Base-by-base conservation (phyloP, 2,797 vertebrate species). In the Alosa sapidissima region DNA sequence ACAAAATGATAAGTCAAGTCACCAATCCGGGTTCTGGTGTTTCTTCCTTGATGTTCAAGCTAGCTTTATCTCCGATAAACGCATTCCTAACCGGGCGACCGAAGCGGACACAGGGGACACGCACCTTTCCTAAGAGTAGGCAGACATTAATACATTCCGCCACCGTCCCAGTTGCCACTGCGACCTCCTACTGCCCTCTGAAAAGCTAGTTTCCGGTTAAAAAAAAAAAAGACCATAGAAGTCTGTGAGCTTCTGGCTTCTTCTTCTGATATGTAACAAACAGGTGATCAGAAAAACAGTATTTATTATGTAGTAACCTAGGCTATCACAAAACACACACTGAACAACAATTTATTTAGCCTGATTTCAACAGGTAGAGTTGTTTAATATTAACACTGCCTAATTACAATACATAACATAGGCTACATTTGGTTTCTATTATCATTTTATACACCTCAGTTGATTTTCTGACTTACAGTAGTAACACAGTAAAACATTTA, bases 71-170 rank as follows among this genome's bases (percentile, higher is more conserved):
- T 88, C 90, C 72, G 88, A 81, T 90, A 90, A 89, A 85, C 85
- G 91, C 93, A 94, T 93, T 95, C 94, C 93, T 91, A 86, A 89
- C 91, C 91, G 91, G 91, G 90, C 94, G 91, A 96, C 91, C 93
- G 91, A 91, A 94, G 93, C 95, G 94, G 95, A 96, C 96, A 95
- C 95, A 94, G 93, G 94, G 95, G 94, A 95, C 95, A 96, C 94
- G 93, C 93, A 95, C 89, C 94, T 93, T 88, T 91, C 91, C 91
- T 91, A 88, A 87, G 93, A 92, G 87, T 89, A 94, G 91, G 90
- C 92, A 92, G 91, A 93, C 93, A 92, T 90, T 87, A 89, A 89
- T 84, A 83, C 86, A 83, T 92, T 94, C 94, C 95, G 90, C 95
- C 93, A 90, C 93, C 85, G 91, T 94, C 95, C 95, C 95, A 88